phyloP scores from a whole-genome alignment of 2,888 invertebrate genomes.

The Drosophila meridionalis region DNA sequence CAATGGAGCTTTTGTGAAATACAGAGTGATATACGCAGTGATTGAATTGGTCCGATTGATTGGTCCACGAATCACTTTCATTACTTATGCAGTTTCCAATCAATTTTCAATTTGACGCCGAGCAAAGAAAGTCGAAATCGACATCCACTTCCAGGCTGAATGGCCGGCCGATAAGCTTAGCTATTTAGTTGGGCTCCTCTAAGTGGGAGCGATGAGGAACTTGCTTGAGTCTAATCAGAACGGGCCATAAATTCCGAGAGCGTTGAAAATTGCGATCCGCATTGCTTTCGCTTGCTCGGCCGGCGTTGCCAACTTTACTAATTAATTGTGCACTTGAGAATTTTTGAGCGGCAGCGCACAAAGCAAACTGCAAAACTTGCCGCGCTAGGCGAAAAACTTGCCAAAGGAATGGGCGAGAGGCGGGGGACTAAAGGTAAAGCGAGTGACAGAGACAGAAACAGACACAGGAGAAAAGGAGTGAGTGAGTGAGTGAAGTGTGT shows the following conservation, averaged over 20 bases:
- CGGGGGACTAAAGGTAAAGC: conserved; percentile 3
- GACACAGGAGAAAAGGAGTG: neutral
- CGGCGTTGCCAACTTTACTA: conserved; percentile 69
- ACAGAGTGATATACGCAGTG: conserved; percentile 25
- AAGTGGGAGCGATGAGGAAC: conserved; percentile 16
- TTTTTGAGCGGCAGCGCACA: conserved; percentile 66
- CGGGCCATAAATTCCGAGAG: conserved; percentile 64
- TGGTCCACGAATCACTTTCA: conserved; percentile 44
- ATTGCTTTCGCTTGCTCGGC: conserved; percentile 30
- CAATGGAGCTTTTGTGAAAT: conserved; percentile 23
- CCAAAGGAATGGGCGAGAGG: conserved; percentile 33
- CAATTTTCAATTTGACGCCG: conserved; percentile 65
- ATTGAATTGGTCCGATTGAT: conserved; percentile 41
- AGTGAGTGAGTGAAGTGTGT: conserved; percentile 30
- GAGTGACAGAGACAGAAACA: neutral
- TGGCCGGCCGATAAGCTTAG: conserved; percentile 45
- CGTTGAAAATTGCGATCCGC: conserved; percentile 30
- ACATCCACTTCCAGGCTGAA: conserved; percentile 25
- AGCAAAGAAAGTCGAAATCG: conserved; percentile 1
- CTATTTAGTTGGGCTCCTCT: conserved; percentile 46
- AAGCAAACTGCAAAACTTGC: conserved; percentile 71
- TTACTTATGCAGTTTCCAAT: conserved; percentile 75
- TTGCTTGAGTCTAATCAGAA: conserved; percentile 61
- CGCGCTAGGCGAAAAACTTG: conserved; percentile 48
- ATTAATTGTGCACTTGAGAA: conserved; percentile 79